A percentile compares a stretch with the other conserved stretches of the same genome.
Conservation (phyloP, 2,888 invertebrate genomes). For the Philonicus albiceps region DNA sequence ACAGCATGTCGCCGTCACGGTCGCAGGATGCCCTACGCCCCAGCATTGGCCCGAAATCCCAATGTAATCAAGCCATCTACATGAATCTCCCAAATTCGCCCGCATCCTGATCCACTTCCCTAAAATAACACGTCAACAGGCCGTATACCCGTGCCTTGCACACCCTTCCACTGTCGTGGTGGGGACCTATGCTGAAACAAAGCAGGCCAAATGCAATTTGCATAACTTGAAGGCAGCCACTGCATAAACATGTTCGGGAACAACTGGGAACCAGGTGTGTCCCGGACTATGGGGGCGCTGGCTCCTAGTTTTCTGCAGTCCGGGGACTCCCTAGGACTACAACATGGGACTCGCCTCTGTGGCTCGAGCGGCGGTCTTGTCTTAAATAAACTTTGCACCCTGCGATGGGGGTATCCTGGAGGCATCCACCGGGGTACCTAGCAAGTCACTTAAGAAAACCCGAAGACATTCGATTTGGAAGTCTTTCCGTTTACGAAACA, state of each 20-base stretch:
- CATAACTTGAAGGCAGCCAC: slow-evolving; percentile 25
- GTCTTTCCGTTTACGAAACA: neutral
- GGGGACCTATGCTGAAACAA: neutral
- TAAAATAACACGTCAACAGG: slow-evolving; percentile 4
- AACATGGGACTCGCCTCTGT: neutral
- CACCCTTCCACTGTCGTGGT: neutral
- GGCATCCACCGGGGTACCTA: neutral
- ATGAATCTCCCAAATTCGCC: neutral
- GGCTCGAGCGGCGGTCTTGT: neutral
- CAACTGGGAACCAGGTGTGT: slow-evolving; percentile 1
- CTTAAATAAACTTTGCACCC: neutral
- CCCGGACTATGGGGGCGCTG: neutral
- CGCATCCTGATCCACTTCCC: neutral
- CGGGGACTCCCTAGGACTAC: neutral
- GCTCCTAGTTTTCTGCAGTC: neutral
- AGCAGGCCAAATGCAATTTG: slow-evolving; percentile 17
- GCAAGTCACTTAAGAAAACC: neutral
- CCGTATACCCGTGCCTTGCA: neutral
- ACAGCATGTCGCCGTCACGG: neutral
- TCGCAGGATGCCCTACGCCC: neutral
- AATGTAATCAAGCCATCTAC: neutral
- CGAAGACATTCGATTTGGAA: slow-evolving; percentile 7
- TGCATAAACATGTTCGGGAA: slow-evolving; percentile 18
- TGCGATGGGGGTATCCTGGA: neutral
- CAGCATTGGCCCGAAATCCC: neutral